Evolutionary conservation across 2,888 invertebrate species (phyloP), one percentile per base, ranked within the genome.

Genomic region (Allacma fusca): DNA sequence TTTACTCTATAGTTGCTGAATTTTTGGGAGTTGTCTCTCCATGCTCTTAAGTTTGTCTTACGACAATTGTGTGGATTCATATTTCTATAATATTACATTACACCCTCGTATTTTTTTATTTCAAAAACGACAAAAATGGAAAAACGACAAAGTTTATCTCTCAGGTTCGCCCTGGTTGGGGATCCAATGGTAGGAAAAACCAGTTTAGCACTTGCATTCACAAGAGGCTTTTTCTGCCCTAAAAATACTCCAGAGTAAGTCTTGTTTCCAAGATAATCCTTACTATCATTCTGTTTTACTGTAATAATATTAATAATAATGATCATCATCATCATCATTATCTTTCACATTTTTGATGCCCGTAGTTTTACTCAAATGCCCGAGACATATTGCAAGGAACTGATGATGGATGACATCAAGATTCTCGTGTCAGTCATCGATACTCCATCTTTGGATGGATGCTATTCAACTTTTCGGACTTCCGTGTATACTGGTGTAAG

Each of bases 41-140:
- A n/a, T n/a, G n/a, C n/a, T n/a, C n/a, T n/a, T n/a, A n/a, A n/a
- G n/a, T n/a, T n/a, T n/a, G n/a, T n/a, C n/a, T n/a, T n/a, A n/a
- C n/a, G n/a, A n/a, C n/a, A n/a, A n/a, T n/a, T n/a, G n/a, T n/a
- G n/a, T n/a, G n/a, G n/a, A n/a, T n/a, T n/a, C n/a, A n/a, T n/a
- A n/a, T n/a, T n/a, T n/a, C n/a, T n/a, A n/a, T n/a, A n/a, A n/a
- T n/a, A n/a, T n/a, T n/a, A n/a, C n/a, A n/a, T n/a, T n/a, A n/a
- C n/a, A n/a, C n/a, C n/a, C n/a, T n/a, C n/a, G n/a, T n/a, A n/a
- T n/a, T n/a, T n/a, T n/a, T n/a, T n/a, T n/a, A n/a, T n/a, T n/a
- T n/a, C n/a, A n/a, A n/a, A n/a, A n/a, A n/a, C n/a, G 26, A 69
- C 71, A 23, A 68, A 74, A 26, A 75, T 75, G 34, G 77, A 77